Percentiles rank a stretch among this genome's conserved stretches.
Conservation (phyloP, 2,888 invertebrate species). For the Erebia aethiops region DNA sequence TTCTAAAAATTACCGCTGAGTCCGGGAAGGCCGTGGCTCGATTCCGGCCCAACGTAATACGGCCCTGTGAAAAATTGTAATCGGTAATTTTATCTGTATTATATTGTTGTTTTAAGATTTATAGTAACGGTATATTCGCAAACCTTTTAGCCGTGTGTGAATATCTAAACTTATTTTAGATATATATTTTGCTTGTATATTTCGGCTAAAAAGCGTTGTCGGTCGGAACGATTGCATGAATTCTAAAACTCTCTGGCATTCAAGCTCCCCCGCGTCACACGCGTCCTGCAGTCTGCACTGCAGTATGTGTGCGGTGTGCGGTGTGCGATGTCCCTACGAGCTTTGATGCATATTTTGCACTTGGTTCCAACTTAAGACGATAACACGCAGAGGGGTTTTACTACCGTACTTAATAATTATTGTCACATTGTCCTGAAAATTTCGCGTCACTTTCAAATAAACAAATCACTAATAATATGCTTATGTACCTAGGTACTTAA, state of each 20-base stretch:
- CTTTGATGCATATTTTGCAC: conserved; percentile 53
- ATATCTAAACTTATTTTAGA: conserved; percentile 59
- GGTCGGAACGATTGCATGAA: conserved; percentile 59
- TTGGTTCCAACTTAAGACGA: conserved; percentile 36
- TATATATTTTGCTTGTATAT: conserved; percentile 58
- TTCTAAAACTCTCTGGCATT: conserved; percentile 66
- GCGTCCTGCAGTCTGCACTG: no score
- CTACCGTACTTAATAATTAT: conserved; percentile 12
- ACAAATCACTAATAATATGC: neutral
- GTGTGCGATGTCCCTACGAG: conserved; percentile 30
- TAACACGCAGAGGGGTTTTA: conserved; percentile 39
- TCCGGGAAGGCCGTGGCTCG: conserved; percentile 65
- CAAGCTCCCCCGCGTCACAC: conserved; percentile 2
- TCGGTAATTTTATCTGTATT: conserved; percentile 72
- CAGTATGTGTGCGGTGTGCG: no score
- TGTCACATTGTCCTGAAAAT: conserved; percentile 28
- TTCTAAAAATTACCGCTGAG: conserved; percentile 69
- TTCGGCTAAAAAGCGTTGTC: conserved; percentile 49
- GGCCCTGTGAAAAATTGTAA: conserved; percentile 67
- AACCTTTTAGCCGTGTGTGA: conserved; percentile 59
- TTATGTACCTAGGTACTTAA: no score
- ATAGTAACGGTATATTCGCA: conserved; percentile 72
- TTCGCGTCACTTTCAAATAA: neutral
- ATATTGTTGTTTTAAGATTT: conserved; percentile 73
- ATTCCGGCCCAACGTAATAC: conserved; percentile 70